Evolutionary conservation across 1,140 invertebrate genomes (phyloP).

Genomic region (Oedothorax gibbosus): DNA sequence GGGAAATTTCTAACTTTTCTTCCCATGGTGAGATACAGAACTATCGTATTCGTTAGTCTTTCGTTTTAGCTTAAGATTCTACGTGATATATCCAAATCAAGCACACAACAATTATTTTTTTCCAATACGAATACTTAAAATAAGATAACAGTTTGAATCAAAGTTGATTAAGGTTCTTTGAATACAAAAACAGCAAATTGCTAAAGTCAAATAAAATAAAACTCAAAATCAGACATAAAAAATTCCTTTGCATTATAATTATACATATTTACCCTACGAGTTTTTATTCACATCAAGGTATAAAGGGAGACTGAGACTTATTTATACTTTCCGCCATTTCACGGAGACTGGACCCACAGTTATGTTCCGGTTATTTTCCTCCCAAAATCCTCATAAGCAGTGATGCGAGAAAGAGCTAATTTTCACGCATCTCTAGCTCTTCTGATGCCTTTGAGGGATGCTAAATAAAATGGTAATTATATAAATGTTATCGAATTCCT

Average conservation of each 20-base stretch:
- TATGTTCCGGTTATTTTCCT: slow-evolving; percentile 46
- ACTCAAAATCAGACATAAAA: no score
- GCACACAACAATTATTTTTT: no score
- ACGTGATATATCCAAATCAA: no score
- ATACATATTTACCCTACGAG: neutral
- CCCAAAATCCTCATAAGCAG: slow-evolving; percentile 48
- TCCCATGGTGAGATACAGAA: no score
- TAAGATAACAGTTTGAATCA: no score
- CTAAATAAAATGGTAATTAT: neutral
- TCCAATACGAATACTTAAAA: no score
- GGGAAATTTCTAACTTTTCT: no score
- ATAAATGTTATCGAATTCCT: neutral
- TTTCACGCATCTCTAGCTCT: slow-evolving; percentile 46
- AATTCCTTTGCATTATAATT: neutral
- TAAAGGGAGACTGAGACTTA: neutral
- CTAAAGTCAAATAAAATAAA: no score
- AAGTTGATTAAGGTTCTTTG: no score
- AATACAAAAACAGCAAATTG: no score
- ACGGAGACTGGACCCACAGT: neutral
- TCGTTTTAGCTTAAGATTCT: no score
- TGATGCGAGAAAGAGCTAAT: slow-evolving; percentile 51
- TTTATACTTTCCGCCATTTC: slow-evolving; percentile 38
- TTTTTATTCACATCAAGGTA: neutral
- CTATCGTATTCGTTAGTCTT: no score
- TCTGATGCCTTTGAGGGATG: slow-evolving; percentile 22